Evolutionary conservation across 1,140 invertebrate species (phyloP).

Genomic region (Epicauta chinensis): DNA sequence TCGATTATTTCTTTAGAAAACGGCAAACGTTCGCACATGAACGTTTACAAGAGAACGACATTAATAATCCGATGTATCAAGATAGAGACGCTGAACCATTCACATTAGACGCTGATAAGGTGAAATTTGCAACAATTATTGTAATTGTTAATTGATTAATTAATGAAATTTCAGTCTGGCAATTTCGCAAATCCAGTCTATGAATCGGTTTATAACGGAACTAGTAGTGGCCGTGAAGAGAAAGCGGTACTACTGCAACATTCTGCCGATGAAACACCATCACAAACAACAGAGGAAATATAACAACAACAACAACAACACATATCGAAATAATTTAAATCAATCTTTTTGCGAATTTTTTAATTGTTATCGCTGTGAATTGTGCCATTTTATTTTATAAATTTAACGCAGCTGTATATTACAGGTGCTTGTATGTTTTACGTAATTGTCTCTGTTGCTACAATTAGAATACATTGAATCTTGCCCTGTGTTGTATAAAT

Average conservation of each 20-base stretch:
- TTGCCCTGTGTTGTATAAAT: conserved; percentile 5
- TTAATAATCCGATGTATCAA: conserved; percentile 79
- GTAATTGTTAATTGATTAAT: neutral
- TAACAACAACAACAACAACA: conserved; percentile 23
- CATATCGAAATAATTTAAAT: conserved; percentile 19
- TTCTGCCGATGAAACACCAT: conserved; percentile 33
- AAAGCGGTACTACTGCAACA: conserved; percentile 50
- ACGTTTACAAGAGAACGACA: conserved; percentile 68
- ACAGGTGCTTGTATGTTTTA: conserved; percentile 16
- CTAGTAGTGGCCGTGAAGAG: conserved; percentile 46
- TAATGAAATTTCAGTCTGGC: conserved; percentile 40
- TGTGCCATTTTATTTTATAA: conserved; percentile 36
- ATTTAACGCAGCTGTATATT: conserved; percentile 23
- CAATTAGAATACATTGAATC: conserved; percentile 1
- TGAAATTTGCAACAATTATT: conserved; percentile 27
- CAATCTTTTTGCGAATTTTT: conserved; percentile 19
- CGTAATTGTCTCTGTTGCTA: neutral
- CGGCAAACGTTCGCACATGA: conserved; percentile 67
- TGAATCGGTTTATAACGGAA: conserved; percentile 65
- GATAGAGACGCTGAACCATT: conserved; percentile 57
- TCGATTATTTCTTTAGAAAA: conserved; percentile 40
- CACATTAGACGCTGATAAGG: conserved; percentile 54
- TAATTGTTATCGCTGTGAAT: conserved; percentile 39
- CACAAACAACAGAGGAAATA: conserved; percentile 30
- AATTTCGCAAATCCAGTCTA: conserved; percentile 84